phyloP scores from a whole-genome alignment of 2,797 vertebrate genomes.

The Mastacembelus armatus region DNA sequence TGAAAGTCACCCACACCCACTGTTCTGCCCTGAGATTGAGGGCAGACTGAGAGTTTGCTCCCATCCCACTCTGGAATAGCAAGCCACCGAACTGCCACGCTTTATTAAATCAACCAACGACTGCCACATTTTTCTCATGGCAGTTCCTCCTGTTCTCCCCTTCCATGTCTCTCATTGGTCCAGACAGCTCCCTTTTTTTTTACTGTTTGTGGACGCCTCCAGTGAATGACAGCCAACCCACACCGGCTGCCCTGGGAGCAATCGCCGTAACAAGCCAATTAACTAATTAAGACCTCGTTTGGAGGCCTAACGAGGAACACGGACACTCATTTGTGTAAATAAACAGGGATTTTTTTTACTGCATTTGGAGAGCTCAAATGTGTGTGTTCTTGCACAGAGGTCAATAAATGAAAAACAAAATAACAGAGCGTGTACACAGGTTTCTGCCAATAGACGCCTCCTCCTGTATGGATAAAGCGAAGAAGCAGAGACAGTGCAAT shows the following conservation, averaged over 20 bases:
- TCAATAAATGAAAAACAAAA: slow-evolving; percentile 63
- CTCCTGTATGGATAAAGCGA: slow-evolving; percentile 43
- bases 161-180: slow-evolving; percentile 30
- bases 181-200: slow-evolving; percentile 27
- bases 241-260: slow-evolving; percentile 75
- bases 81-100: slow-evolving; percentile 59
- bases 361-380: slow-evolving; percentile 45
- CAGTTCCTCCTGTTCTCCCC: slow-evolving; percentile 25
- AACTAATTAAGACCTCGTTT: slow-evolving; percentile 85
- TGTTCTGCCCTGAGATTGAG: slow-evolving; percentile 54
- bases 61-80: slow-evolving; percentile 52
- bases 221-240: slow-evolving; percentile 80
- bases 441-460: slow-evolving; percentile 66
- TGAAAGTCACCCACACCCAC: slow-evolving; percentile 80
- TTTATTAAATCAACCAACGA: slow-evolving; percentile 69
- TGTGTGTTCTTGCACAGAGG: slow-evolving; percentile 61
- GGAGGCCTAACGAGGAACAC: slow-evolving; percentile 80
- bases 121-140: slow-evolving; percentile 33
- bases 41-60: slow-evolving; percentile 50
- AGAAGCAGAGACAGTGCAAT: slow-evolving; percentile 55
- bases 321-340: slow-evolving; percentile 82
- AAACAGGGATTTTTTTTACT: slow-evolving; percentile 65
- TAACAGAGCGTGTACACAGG: slow-evolving; percentile 35
- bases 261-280: slow-evolving; percentile 84
- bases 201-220: slow-evolving; percentile 39